Evolutionary conservation across 2,888 invertebrate genomes (phyloP), one percentile per base, ranked within the genome.

Genomic region (Campaea margaritaria): DNA sequence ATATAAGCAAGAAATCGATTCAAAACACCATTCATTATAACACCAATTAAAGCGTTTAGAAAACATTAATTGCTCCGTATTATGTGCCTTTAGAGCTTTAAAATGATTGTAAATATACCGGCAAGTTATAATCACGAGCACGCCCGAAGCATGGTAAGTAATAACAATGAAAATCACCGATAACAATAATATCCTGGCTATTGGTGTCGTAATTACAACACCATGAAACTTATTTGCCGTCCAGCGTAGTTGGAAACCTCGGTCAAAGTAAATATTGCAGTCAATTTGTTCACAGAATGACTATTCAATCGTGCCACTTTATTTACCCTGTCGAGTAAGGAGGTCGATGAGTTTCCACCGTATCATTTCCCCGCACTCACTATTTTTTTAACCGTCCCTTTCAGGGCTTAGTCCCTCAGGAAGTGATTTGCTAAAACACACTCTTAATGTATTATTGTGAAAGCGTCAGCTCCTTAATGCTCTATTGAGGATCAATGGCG

Each of bases 341-440:
- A 78, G 77, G 81, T 83, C 82, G 83, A 83, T 81, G 74, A 82
- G 71, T 82, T 90, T 87, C 77, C 66, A 86, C 90, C 76, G 69
- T 85, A 90, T 91, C 91, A 92, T 86, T 91, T 91, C 90, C 69
- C 88, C 82, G 85, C 78, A 86, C 89, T 89, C 75, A 84, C 84
- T 82, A 86, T 83, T 88, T 89, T 87, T 84, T 87, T 80, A 82
- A 76, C 79, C 75, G 74, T 80, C 78, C 82, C 81, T 59, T 86
- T 88, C 79, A 75, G 76, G 76, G 75, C 72, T 76, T 66, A 71
- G 78, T 75, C 75, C 72, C 68, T 70, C 71, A 87, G 92, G 91
- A 92, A 92, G 83, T 91, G 91, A 91, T 91, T 92, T 85, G 91
- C 87, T 89, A 85, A 89, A 91, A 91, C 86, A 89, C 82, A 87